Percentiles rank a stretch among this genome's conserved stretches.
Conservation (phyloP, 1,140 invertebrate genomes). For the Plodia interpunctella region DNA sequence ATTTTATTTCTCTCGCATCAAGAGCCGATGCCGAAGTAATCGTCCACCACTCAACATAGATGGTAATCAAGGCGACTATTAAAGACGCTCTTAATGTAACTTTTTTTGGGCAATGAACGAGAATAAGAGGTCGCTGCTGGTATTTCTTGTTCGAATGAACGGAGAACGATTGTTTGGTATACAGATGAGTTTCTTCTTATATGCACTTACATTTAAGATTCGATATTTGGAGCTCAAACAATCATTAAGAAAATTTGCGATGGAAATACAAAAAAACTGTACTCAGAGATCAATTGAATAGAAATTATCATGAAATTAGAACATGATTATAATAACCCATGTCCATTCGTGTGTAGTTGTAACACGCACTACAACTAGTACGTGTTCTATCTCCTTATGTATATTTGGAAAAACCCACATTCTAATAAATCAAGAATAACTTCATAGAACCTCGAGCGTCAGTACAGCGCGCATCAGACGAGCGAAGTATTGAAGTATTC, state of each 20-base stretch:
- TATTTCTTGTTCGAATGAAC: slow-evolving; percentile 18
- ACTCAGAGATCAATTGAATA: no score
- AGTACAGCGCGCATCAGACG: background rate
- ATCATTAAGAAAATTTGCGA: background rate
- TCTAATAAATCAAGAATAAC: no score
- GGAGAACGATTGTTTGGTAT: slow-evolving; percentile 13
- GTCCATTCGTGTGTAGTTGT: no score
- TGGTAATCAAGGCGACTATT: slow-evolving; percentile 72
- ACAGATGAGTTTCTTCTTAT: background rate
- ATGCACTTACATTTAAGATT: background rate
- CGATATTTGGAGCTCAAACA: background rate
- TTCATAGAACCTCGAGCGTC: background rate
- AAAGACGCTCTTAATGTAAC: slow-evolving; percentile 66
- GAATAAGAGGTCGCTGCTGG: slow-evolving; percentile 38
- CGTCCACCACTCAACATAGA: slow-evolving; percentile 71
- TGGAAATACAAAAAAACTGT: no score
- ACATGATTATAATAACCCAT: no score
- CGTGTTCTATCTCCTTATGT: no score
- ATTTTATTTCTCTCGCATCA: slow-evolving; percentile 69
- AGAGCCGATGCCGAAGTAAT: slow-evolving; percentile 68
- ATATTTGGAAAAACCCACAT: no score
- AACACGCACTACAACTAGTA: no score
- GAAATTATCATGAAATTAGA: no score
- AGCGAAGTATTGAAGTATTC: background rate
- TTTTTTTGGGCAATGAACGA: slow-evolving; percentile 52